Conservation (phyloP, 2,797 vertebrate genomes). For the Pseudochaenichthys georgianus region DNA sequence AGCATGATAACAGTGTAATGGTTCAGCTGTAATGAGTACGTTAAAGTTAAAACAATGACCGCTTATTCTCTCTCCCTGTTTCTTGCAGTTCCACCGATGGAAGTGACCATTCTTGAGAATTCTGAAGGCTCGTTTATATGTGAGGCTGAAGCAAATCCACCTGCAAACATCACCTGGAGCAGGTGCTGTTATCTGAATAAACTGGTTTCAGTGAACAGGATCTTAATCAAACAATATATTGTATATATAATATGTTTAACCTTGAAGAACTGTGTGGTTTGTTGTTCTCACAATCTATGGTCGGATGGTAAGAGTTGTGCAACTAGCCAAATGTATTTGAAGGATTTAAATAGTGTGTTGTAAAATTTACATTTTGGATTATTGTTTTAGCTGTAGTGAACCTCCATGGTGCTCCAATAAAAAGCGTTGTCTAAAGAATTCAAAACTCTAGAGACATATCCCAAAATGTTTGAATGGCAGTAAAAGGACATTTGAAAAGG, state of each 20-base stretch:
- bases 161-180: slow-evolving; percentile 57
- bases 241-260: not conserved
- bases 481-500: not conserved
- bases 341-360: not conserved
- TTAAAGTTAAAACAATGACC: not conserved
- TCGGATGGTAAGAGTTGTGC: not conserved
- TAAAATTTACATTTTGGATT: not conserved
- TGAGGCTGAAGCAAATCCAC: slow-evolving; percentile 61
- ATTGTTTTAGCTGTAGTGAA: not conserved
- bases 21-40: too few relatives aligned
- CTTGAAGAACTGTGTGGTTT: not conserved
- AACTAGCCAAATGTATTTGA: not conserved
- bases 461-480: not conserved
- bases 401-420: not conserved
- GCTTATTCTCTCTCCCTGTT: not conserved
- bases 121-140: slow-evolving; percentile 46
- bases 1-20: not conserved
- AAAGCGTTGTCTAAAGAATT: not conserved
- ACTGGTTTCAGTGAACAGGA: not conserved
- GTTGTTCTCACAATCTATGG: not conserved
- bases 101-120: slow-evolving; percentile 11
- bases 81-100: slow-evolving; percentile 56
- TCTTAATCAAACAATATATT: not conserved
- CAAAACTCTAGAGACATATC: not conserved
- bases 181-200: slow-evolving; percentile 54